Base-by-base conservation (phyloP, 2,113 vertebrate genomes). In the Pseudorhombus dupliciocellatus region DNA sequence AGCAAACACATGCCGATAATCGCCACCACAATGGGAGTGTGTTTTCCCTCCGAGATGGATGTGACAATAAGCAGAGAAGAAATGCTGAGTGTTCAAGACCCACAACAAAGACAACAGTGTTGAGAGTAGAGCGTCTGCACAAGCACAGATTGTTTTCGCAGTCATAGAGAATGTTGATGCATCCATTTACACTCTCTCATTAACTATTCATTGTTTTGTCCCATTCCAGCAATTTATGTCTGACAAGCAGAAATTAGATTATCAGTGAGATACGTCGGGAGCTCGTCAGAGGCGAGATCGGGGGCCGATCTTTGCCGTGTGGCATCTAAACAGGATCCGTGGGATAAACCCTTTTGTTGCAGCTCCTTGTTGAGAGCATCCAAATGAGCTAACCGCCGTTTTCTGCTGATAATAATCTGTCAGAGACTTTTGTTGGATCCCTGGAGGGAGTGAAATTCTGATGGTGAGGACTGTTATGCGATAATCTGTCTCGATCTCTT, bases 401-500 rank as follows among this genome's bases (percentile, higher is more conserved):
- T 77, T 84, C 46, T 61, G 60, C 77, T 62, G 84, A 88, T 89
- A 87, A 82, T 65, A 75, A 90, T 88, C 88, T 80, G 75, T 73
- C 58, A 68, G 66, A 86, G 76, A 86, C 79, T 81, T 87, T 86
- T 85, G 82, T 84, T 77, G 64, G 37, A 26, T 74, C 86, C 90
- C 90, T 75, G 50, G 77, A 87, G 87, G 85, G 84, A 88, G 87
- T 53, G 81, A 84, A 89, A 89, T 85, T 87, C 79, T 89, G 90
- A 89, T 87, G 82, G 75, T 77, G 75, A 71, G 71, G 77, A 81
- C 81, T 76, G 89, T 88, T 81, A 89, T 66, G 87, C 18, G 73
- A 85, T 88, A 91, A 91, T 92, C 91, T 87, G 88, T 91, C 88
- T 91, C 73, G 66, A 92, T 92, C 91, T 87, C 80, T 88, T 87